These are phyloP conservation scores for Zoanthus gigantus DNA, from an alignment of 92 coral and sea anemone genomes.

Conservation along the genomic window DNA sequence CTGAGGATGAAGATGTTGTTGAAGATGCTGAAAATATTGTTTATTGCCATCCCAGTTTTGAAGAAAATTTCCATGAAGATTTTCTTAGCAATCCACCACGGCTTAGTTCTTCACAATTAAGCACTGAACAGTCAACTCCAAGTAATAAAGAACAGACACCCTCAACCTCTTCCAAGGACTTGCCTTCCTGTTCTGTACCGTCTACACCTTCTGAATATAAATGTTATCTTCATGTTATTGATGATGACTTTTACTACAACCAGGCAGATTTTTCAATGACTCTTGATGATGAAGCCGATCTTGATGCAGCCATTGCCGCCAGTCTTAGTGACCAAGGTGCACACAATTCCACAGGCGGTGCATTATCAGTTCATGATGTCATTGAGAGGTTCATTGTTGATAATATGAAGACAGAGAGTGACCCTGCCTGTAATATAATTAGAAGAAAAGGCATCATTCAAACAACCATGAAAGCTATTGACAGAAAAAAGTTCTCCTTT, in stretches of 20 bases:
- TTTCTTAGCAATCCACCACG: constrained; percentile 11
- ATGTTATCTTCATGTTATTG: constrained; percentile 42
- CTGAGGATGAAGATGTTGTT: constrained; percentile 4
- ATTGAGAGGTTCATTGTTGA: constrained; percentile 12
- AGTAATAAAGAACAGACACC: constrained; percentile 30
- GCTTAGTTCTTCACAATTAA: constrained; percentile 12
- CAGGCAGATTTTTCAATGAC: constrained; percentile 30
- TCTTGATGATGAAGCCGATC: constrained; percentile 36
- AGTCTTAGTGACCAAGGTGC: constrained; percentile 15
- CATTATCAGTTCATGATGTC: constrained; percentile 4
- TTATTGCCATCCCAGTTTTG: background rate
- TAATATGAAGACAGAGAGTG: constrained; percentile 25
- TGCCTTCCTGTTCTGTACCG: constrained; percentile 32
- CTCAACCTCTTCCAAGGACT: constrained; percentile 23
- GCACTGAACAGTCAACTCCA: constrained; percentile 25
- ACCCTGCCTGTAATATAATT: constrained; percentile 34
- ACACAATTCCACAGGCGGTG: background rate
- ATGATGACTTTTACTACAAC: constrained; percentile 39
- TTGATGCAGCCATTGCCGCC: constrained; percentile 47
- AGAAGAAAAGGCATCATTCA: constrained; percentile 32
- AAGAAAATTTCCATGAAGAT: constrained; percentile 23
- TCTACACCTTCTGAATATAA: constrained; percentile 38
- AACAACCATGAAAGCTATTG: constrained; percentile 23
- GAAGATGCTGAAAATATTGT: background rate
- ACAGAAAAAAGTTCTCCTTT: constrained; percentile 20